phyloP scores from a whole-genome alignment of 1,140 invertebrate species.

The Panonychus citri region DNA sequence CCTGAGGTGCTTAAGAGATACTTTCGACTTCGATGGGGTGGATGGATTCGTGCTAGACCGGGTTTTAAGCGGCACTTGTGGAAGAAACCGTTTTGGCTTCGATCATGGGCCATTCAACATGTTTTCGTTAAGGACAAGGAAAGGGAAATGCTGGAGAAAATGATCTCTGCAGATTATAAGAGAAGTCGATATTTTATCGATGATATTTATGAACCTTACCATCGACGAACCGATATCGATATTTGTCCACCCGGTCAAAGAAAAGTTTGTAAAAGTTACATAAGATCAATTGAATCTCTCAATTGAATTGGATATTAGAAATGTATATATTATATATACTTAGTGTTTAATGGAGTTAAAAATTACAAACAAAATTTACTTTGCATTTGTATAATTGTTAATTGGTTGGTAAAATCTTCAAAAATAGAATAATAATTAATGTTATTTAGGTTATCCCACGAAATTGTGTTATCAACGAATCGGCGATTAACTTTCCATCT shows the following conservation, averaged over 20 bases:
- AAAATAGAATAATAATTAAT: too few relatives aligned
- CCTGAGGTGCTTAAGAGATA: slow-evolving; percentile 48
- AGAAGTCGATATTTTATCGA: slow-evolving; percentile 55
- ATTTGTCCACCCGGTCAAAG: slow-evolving; percentile 2
- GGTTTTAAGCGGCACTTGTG: slow-evolving; percentile 47
- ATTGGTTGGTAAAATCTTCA: too few relatives aligned
- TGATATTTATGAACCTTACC: slow-evolving; percentile 68
- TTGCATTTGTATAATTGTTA: too few relatives aligned
- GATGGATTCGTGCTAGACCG: slow-evolving; percentile 55
- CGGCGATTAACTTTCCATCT: slow-evolving; percentile 40
- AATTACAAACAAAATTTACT: too few relatives aligned
- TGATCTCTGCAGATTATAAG: slow-evolving; percentile 56
- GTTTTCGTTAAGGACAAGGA: slow-evolving; percentile 54
- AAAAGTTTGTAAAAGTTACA: slow-evolving; percentile 5
- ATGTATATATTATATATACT: too few relatives aligned
- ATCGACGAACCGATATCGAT: slow-evolving; percentile 42
- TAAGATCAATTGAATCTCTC: too few relatives aligned
- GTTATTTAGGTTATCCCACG: too few relatives aligned
- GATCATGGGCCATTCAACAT: slow-evolving; percentile 38
- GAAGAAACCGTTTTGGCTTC: slow-evolving; percentile 35
- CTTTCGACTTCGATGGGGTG: slow-evolving; percentile 57
- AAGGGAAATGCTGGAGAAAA: slow-evolving; percentile 48
- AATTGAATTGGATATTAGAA: too few relatives aligned
- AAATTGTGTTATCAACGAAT: slow-evolving; percentile 1
- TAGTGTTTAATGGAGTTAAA: too few relatives aligned